Evolutionary conservation across 2,113 vertebrate species (phyloP).

Genomic region (Zingel zingel): DNA sequence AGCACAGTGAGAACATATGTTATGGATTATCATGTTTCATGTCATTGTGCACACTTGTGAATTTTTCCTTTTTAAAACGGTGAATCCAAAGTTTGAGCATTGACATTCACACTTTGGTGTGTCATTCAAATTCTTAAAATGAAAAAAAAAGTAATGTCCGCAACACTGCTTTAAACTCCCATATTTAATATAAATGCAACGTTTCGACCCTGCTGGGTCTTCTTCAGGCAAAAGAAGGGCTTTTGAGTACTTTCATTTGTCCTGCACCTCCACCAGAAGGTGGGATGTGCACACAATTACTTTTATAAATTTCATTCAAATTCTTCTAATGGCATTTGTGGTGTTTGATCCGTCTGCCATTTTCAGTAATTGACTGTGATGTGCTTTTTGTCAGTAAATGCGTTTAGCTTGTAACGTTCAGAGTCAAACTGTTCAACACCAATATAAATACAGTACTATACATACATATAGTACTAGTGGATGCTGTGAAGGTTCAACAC

Average conservation of each 20-base stretch:
- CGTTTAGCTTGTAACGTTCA: not conserved
- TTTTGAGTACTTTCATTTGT: too few relatives aligned
- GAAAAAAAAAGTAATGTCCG: too few relatives aligned
- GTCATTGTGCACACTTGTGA: not conserved
- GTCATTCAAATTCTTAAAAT: constrained; percentile 9
- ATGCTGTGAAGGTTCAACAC: constrained; percentile 17
- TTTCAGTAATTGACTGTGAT: constrained; percentile 6
- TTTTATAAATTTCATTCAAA: too few relatives aligned
- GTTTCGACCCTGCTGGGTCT: too few relatives aligned
- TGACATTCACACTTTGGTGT: not conserved
- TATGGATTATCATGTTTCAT: not conserved
- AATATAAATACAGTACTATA: not conserved
- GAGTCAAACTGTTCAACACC: constrained; percentile 14
- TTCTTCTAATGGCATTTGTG: constrained; percentile 3
- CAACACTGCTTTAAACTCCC: too few relatives aligned
- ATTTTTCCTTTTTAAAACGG: not conserved
- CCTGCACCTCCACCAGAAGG: too few relatives aligned
- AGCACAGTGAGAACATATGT: too few relatives aligned
- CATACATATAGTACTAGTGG: not conserved
- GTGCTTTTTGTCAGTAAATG: not conserved
- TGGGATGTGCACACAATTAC: too few relatives aligned
- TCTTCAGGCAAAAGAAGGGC: too few relatives aligned
- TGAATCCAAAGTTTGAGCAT: not conserved
- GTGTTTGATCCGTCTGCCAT: constrained; percentile 20
- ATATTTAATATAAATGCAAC: too few relatives aligned